These are phyloP conservation scores for Smittia sp. DNA, from an alignment of 2,888 invertebrate species.

Conservation along the genomic window DNA sequence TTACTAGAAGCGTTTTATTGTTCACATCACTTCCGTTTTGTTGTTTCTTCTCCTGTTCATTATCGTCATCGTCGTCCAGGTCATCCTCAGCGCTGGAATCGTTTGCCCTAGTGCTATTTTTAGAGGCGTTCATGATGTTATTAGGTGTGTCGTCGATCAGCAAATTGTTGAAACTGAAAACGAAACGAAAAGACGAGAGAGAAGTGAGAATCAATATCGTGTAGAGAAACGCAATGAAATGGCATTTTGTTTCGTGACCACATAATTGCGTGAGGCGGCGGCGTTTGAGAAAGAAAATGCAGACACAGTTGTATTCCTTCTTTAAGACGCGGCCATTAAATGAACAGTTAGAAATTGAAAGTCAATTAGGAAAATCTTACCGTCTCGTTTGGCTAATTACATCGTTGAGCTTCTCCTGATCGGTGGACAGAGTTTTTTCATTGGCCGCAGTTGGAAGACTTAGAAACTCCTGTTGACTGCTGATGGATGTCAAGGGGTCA, in stretches of 20 bases:
- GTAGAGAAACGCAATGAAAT: conserved; percentile 36
- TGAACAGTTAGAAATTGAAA: not conserved
- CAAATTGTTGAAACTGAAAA: conserved; percentile 39
- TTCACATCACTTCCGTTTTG: conserved; percentile 44
- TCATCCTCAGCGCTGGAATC: conserved; percentile 38
- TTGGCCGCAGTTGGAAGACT: conserved; percentile 34
- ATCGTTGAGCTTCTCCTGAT: conserved; percentile 41
- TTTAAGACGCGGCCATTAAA: not conserved
- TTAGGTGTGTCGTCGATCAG: conserved; percentile 41
- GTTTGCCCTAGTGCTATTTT: conserved; percentile 29
- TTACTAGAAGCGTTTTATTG: conserved; percentile 51
- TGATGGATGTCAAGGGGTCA: conserved; percentile 23
- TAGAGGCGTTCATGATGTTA: conserved; percentile 16
- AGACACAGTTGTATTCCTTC: no score
- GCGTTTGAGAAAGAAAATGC: not conserved
- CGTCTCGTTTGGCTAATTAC: conserved; percentile 31
- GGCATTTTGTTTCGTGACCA: conserved; percentile 23
- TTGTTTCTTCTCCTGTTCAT: not conserved
- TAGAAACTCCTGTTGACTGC: conserved; percentile 24
- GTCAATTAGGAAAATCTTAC: conserved; percentile 14
- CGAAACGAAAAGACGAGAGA: not conserved
- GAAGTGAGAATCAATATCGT: not conserved
- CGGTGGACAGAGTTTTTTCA: conserved; percentile 31
- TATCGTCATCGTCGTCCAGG: conserved; percentile 28
- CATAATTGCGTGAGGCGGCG: conserved; percentile 14